phyloP scores from a whole-genome alignment of 2,797 vertebrate genomes.

The Lagodon rhomboides region DNA sequence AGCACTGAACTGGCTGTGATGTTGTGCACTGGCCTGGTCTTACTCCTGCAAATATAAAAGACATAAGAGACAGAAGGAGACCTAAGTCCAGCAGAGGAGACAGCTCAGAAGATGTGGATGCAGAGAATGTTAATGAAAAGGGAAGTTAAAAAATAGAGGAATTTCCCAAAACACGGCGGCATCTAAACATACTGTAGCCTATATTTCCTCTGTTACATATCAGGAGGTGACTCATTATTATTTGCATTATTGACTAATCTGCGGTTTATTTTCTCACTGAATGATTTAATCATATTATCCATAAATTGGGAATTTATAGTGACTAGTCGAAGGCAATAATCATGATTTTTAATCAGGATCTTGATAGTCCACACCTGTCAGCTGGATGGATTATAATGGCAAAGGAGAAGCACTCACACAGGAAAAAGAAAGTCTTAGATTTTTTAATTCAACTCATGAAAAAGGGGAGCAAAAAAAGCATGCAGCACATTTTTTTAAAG shows the following conservation, averaged over 20 bases:
- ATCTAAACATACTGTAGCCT: not conserved
- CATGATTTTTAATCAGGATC: too few species aligned
- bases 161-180: not conserved
- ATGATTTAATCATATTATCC: not conserved
- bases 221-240: not conserved
- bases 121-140: conserved; percentile 18
- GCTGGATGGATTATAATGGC: too few species aligned
- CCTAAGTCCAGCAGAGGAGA: conserved; percentile 23
- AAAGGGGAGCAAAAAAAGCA: too few species aligned
- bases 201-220: not conserved
- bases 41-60: not conserved
- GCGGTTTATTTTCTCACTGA: not conserved
- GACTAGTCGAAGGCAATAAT: too few species aligned
- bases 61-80: conserved; percentile 14
- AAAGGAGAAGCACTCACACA: too few species aligned
- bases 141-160: not conserved
- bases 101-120: not conserved
- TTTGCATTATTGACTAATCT: not conserved
- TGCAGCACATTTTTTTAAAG: not conserved
- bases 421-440: too few species aligned
- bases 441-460: too few species aligned
- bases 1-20: conserved; percentile 7
- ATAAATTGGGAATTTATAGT: not conserved
- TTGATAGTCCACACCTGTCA: too few species aligned
- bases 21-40: not conserved